Conservation (phyloP, 2,888 invertebrate genomes). For the Eulithis prunata region DNA sequence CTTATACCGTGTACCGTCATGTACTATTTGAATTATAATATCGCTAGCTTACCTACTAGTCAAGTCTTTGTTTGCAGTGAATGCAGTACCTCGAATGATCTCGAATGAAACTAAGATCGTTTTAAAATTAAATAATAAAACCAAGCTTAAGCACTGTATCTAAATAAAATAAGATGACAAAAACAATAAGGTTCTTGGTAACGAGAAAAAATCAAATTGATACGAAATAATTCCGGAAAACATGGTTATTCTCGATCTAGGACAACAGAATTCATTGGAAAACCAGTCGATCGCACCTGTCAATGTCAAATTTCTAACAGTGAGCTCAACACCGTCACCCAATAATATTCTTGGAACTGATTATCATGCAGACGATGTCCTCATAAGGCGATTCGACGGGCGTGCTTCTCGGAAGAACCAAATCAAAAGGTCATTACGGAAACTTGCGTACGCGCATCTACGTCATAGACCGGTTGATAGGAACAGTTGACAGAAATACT, state of each 20-base stretch:
- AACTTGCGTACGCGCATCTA: conserved; percentile 23
- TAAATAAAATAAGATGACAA: too few species aligned
- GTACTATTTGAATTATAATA: conserved; percentile 1
- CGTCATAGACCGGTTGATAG: conserved; percentile 26
- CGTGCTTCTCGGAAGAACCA: conserved; percentile 35
- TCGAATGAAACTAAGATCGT: too few species aligned
- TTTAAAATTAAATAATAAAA: too few species aligned
- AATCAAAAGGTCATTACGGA: conserved; percentile 26
- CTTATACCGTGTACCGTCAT: too few species aligned
- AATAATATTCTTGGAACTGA: conserved; percentile 39
- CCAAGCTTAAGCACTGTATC: too few species aligned
- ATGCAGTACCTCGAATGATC: too few species aligned
- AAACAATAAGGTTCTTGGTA: background rate
- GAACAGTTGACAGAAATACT: conserved; percentile 27
- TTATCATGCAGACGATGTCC: conserved; percentile 34
- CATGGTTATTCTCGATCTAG: background rate
- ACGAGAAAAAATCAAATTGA: background rate
- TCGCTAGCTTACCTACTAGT: too few species aligned
- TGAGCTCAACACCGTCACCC: conserved; percentile 34
- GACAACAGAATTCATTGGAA: background rate
- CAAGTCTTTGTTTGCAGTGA: background rate
- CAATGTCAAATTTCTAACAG: conserved; percentile 23
- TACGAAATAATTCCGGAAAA: background rate
- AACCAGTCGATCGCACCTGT: conserved; percentile 8
- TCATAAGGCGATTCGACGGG: conserved; percentile 33